phyloP scores from a whole-genome alignment of 1,140 invertebrate species.

The Colletes gigas region DNA sequence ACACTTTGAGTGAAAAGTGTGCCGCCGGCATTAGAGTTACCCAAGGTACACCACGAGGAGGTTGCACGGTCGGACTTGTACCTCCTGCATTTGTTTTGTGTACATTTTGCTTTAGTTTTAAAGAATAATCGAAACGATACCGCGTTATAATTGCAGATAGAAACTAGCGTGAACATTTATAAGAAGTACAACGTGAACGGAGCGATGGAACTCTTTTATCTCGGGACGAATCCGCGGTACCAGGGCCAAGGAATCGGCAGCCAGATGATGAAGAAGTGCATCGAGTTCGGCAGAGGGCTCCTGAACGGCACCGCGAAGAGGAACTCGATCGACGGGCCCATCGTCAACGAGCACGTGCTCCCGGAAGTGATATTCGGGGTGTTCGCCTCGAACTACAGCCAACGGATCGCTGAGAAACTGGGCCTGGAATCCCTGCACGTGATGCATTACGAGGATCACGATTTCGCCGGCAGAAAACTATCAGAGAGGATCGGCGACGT shows the following conservation, averaged over 20 bases:
- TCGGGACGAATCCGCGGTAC: constrained; percentile 66
- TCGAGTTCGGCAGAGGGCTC: constrained; percentile 53
- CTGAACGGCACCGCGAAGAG: constrained; percentile 30
- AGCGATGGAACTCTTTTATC: constrained; percentile 70
- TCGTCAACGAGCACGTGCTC: constrained; percentile 22
- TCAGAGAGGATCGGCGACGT: constrained; percentile 66
- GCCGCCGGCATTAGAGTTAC: too few relatives aligned
- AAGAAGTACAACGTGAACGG: constrained; percentile 57
- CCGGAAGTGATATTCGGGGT: constrained; percentile 67
- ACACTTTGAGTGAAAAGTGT: too few relatives aligned
- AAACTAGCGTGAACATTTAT: constrained; percentile 67
- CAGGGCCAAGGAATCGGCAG: constrained; percentile 65
- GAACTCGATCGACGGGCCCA: constrained; percentile 30
- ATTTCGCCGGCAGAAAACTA: constrained; percentile 60
- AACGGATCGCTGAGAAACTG: constrained; percentile 63
- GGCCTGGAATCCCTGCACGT: constrained; percentile 61
- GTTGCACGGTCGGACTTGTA: too few relatives aligned
- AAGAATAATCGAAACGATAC: too few relatives aligned
- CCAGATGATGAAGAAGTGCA: constrained; percentile 56
- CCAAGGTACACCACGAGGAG: too few relatives aligned
- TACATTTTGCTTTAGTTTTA: too few relatives aligned
- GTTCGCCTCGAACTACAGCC: constrained; percentile 70
- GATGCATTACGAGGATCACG: constrained; percentile 63
- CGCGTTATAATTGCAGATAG: constrained; percentile 54
- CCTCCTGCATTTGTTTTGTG: too few relatives aligned